Evolutionary conservation across 1,140 invertebrate genomes (phyloP), one percentile per base, ranked within the genome.

Genomic region (Cyrtorhinus lividipennis): DNA sequence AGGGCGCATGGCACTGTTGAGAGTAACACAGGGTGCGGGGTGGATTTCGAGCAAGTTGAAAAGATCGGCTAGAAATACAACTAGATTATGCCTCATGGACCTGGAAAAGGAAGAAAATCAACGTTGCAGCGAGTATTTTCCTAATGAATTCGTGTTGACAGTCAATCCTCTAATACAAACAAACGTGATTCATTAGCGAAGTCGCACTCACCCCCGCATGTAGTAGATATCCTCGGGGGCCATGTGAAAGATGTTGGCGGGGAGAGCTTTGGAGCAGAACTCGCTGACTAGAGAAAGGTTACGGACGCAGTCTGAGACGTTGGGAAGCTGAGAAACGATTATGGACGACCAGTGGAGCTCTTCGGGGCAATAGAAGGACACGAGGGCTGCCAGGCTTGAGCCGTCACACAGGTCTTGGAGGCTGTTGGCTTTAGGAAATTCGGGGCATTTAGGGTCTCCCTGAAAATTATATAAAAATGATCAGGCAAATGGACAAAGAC

Each of bases 161-260:
- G 38, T 45, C 10, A 45, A 45, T 45, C n/a, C n/a, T n/a, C n/a
- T n/a, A n/a, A n/a, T n/a, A n/a, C 38, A 44, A 44, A 44, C 38
- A 44, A 44, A 44, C 38, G 38, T 10, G 8, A 44, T 10, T 44
- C n/a, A 44, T 44, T n/a, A n/a, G n/a, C n/a, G n/a, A n/a, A n/a
- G n/a, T n/a, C n/a, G n/a, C n/a, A 71, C 75, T 76, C 73, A 92
- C 88, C 91, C 90, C 74, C 92, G 83, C 81, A 95, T 88, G 72
- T 95, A 97, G 24, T 95, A 88, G 58, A 98, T 84, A 74, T 99
- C 95, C 74, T 98, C 94, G 45, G 92, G 90, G 72, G 86, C 85
- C 80, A 98, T 89, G 73, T 97, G 94, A 78, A 95, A 95, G 71
- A 92, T 86, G 69, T 89, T 85, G 74, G 86, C 85, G 65, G 92